Evolutionary conservation across 1,140 invertebrate species (phyloP), one percentile per base, ranked within the genome.

Genomic region (Mya arenaria): DNA sequence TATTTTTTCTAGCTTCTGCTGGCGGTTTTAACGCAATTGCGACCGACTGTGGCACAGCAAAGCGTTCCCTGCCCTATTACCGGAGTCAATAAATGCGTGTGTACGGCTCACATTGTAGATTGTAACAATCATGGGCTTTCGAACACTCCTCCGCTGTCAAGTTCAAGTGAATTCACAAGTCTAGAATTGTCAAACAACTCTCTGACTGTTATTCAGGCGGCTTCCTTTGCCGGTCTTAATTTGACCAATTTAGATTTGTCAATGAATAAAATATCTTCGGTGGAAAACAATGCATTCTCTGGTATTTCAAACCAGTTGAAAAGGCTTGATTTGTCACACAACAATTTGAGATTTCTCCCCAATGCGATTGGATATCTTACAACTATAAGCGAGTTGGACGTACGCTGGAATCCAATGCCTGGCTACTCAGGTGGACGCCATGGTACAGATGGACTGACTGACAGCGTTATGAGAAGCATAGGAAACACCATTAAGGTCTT

Each of bases 361-460:
- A 4, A 10, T 23, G 79, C 55, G 0, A 55, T 73, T 28, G 58
- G 68, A 19, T 19, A 15, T 5, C 41, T 82, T 17, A 1, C 17
- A 0, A 10, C 52, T 8, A 23, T 80, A 36, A 1, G 6, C 8
- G 39, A 62, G 28, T 28, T 82, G 8, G 79, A 82, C 41, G 68
- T 82, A 0, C 41, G 56, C 13, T 41, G 41, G 68, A 82, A 82
- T 56, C 79, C 68, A 34, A 82, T 82, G 13, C 32, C 69, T 6
- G 60, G 44, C 1, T 71, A 32, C 28, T 65, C 28, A 34, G 36
- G 60, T 13, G 23, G 34, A 41, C 1, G 30, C 2, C 63, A 68
- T 32, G 77, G 77, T 10, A 60, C 65, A 30, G 77, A 80, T 28
- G 77, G 77, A 6, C 37, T 82, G 17, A 48, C 52, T 10, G 60